Evolutionary conservation across 2,888 invertebrate genomes (phyloP), one percentile per base, ranked within the genome.

Genomic region (Spodoptera exigua): DNA sequence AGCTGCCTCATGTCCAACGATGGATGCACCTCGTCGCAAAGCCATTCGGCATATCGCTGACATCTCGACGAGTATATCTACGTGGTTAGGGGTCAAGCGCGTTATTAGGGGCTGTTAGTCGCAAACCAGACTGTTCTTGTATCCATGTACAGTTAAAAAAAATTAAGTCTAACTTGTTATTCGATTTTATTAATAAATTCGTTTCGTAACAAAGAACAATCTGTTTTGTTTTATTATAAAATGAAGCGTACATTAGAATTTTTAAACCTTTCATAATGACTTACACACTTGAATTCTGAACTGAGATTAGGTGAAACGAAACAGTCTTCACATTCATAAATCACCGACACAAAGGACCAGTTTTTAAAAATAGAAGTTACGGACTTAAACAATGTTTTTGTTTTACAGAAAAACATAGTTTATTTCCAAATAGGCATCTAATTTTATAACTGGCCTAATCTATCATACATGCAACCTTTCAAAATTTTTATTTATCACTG

Each of bases 41-140:
- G 95, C 92, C 96, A 96, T 82, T 98, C 98, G 70, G 96, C 95
- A 95, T 97, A 99, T 73, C 97, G 96, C 91, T 97, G 96, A 88
- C 98, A 96, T 85, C 97, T 96, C 87, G 97, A 96, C 89, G 97
- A 97, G 95, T 97, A 97, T 88, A 97, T 97, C 98, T 98, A 96
- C 56, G 88, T 95, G 93, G 63, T 87, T 88, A 88, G 86, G 89
- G 89, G 70, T 86, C 83, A 86, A 87, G 89, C 86, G 92, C 91
- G 95, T 95, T 95, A 95, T 92, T 79, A 73, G 93, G 94, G 92
- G 72, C 76, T 77, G 88, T 92, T 95, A 95, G 90, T 90, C 89
- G 71, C 16, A 61, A 14, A 41, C 74, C 82, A 82, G 79, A 87
- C 79, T 81, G 87, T 74, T 80, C 75, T 79, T 72, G 75, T 48